These are phyloP conservation scores for Euphysa ruthae DNA, from an alignment of 30 jellyfish, hydroid and myxozoan genomes.

Conservation along the genomic window DNA sequence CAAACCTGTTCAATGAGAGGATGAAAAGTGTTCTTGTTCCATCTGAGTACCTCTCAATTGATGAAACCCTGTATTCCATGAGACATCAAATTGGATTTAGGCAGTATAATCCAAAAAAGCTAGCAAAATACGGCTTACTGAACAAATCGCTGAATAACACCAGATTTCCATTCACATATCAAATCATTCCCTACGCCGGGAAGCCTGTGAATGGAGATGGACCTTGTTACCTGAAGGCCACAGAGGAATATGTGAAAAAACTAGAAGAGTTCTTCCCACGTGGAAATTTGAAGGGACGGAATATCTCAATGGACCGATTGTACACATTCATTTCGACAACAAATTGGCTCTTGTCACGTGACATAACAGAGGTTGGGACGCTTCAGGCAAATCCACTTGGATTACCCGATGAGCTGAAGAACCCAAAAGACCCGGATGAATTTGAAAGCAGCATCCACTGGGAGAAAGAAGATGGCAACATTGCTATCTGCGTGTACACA, in stretches of 20 bases:
- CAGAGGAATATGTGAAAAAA: slow-evolving; percentile 15
- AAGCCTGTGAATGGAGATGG: slow-evolving; percentile 31
- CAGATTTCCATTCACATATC: slow-evolving; percentile 10
- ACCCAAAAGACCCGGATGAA: not conserved
- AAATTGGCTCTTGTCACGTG: slow-evolving; percentile 24
- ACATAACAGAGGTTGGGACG: slow-evolving; percentile 33
- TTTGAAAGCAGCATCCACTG: slow-evolving; percentile 7
- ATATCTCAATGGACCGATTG: slow-evolving; percentile 31
- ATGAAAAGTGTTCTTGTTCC: slow-evolving; percentile 1
- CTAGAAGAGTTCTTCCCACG: slow-evolving; percentile 5
- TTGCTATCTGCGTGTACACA: slow-evolving; percentile 30
- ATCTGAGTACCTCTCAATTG: not conserved
- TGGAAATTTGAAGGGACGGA: not conserved
- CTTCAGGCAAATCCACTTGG: slow-evolving; percentile 28
- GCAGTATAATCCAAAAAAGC: slow-evolving; percentile 32
- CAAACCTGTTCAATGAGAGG: slow-evolving; percentile 5
- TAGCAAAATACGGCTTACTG: slow-evolving; percentile 36
- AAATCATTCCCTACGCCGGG: slow-evolving; percentile 16
- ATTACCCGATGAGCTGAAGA: slow-evolving; percentile 23
- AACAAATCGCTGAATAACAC: slow-evolving; percentile 36
- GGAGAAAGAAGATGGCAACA: slow-evolving; percentile 27
- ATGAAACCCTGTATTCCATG: slow-evolving; percentile 25
- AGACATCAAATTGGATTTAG: slow-evolving; percentile 37
- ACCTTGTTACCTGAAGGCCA: slow-evolving; percentile 23
- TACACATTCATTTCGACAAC: slow-evolving; percentile 12